These are phyloP conservation scores for Acanthisitta chloris DNA, from an alignment of 2,113 vertebrate genomes.

Conservation along the genomic window DNA sequence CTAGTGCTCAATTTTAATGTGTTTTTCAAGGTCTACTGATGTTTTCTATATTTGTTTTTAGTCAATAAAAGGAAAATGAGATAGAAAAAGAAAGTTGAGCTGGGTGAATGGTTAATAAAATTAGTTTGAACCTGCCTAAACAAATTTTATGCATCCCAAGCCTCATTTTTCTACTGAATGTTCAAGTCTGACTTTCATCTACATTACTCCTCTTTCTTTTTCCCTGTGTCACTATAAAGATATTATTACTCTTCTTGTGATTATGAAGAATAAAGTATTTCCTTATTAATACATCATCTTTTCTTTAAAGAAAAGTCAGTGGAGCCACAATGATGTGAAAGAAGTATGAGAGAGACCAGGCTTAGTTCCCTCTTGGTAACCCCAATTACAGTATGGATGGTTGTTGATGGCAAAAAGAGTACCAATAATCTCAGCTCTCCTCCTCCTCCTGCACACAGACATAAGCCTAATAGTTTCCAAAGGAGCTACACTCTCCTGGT, in stretches of 20 bases:
- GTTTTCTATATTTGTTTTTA: conserved; percentile 53
- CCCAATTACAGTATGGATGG: background rate
- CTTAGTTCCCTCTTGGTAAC: background rate
- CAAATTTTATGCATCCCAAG: conserved; percentile 44
- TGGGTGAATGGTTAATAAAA: conserved; percentile 56
- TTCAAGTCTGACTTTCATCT: conserved; percentile 9
- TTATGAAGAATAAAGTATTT: background rate
- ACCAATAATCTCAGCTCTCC: background rate
- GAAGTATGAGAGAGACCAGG: background rate
- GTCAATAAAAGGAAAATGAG: conserved; percentile 36
- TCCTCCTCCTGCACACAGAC: background rate
- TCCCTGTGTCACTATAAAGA: background rate
- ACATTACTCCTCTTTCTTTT: background rate
- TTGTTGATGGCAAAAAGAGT: background rate
- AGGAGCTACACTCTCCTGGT: background rate
- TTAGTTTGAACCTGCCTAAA: conserved; percentile 62
- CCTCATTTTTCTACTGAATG: conserved; percentile 27
- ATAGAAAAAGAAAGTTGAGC: conserved; percentile 43
- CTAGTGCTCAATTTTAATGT: conserved; percentile 1
- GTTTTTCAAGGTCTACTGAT: conserved; percentile 60
- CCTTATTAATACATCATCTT: background rate
- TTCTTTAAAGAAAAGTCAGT: background rate
- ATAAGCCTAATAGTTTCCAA: background rate
- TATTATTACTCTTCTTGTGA: background rate
- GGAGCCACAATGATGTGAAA: background rate